Percentiles rank a stretch among this genome's conserved stretches.
These are phyloP conservation scores for Pteria penguin DNA, from an alignment of 2,888 invertebrate genomes.

Conservation along the genomic window DNA sequence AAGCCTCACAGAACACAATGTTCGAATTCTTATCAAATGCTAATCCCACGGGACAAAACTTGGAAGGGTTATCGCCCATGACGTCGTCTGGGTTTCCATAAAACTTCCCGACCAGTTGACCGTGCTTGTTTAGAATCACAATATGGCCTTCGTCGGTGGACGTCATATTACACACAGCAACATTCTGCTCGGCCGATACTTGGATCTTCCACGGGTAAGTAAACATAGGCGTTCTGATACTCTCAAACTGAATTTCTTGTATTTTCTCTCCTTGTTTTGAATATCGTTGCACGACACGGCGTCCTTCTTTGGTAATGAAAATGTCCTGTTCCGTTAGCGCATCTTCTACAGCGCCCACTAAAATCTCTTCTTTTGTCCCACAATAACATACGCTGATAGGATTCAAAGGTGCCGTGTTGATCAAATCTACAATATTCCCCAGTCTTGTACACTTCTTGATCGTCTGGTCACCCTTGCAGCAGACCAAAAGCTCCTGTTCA, in stretches of 20 bases:
- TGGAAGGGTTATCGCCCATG: not conserved
- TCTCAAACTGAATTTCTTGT: slow-evolving; percentile 15
- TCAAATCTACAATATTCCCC: slow-evolving; percentile 9
- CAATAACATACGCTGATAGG: slow-evolving; percentile 11
- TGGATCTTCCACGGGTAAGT: slow-evolving; percentile 21
- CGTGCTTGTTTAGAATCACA: slow-evolving; percentile 18
- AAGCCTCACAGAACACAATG: slow-evolving; percentile 10
- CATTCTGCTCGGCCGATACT: slow-evolving; percentile 5
- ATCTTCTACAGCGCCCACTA: slow-evolving; percentile 16
- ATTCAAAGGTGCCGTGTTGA: slow-evolving; percentile 17
- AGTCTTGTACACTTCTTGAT: slow-evolving; percentile 23
- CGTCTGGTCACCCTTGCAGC: slow-evolving; percentile 20
- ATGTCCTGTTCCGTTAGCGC: slow-evolving; percentile 11
- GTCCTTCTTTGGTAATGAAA: slow-evolving; percentile 5
- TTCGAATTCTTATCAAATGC: slow-evolving; percentile 21
- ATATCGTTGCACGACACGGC: slow-evolving; percentile 14
- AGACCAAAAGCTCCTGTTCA: slow-evolving; percentile 22
- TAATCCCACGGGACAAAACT: slow-evolving; percentile 25
- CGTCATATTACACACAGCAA: slow-evolving; percentile 26
- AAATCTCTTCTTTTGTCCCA: slow-evolving; percentile 19
- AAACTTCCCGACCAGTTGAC: slow-evolving; percentile 4
- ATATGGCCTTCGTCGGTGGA: slow-evolving; percentile 14
- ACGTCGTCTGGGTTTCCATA: slow-evolving; percentile 3
- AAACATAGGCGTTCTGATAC: slow-evolving; percentile 1
- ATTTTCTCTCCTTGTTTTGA: not conserved